phyloP scores from a whole-genome alignment of 1,140 invertebrate genomes.

The Gonioctena quinquepunctata region DNA sequence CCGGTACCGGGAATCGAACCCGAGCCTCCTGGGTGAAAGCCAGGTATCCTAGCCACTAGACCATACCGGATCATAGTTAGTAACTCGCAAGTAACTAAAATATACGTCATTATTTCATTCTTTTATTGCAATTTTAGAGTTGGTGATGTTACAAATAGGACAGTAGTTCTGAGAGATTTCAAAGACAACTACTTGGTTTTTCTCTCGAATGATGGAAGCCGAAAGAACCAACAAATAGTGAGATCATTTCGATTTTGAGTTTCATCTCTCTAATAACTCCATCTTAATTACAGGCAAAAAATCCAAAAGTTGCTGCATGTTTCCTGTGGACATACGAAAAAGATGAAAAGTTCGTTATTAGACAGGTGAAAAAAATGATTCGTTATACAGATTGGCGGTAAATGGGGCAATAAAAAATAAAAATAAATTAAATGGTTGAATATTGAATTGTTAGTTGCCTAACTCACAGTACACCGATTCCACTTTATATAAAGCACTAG shows the following conservation, averaged over 20 bases:
- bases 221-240: slow-evolving; percentile 59
- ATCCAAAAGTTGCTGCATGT: slow-evolving; percentile 58
- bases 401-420: neutral
- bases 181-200: slow-evolving; percentile 60
- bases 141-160: slow-evolving; percentile 56
- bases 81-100: too few relatives aligned
- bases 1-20: slow-evolving; percentile 47
- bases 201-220: slow-evolving; percentile 58
- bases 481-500: too few relatives aligned
- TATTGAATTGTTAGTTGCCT: too few relatives aligned
- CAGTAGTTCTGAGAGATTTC: slow-evolving; percentile 55
- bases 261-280: too few relatives aligned
- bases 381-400: neutral
- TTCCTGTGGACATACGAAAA: slow-evolving; percentile 58
- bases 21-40: slow-evolving; percentile 48
- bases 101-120: neutral
- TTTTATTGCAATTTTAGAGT: slow-evolving; percentile 49
- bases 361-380: slow-evolving; percentile 52
- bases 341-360: slow-evolving; percentile 44
- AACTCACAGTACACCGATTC: too few relatives aligned
- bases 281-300: slow-evolving; percentile 50
- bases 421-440: too few relatives aligned
- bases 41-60: slow-evolving; percentile 48
- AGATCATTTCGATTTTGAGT: slow-evolving; percentile 40
- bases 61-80: slow-evolving; percentile 37